These are phyloP conservation scores for Unio delphinus DNA, from an alignment of 2,888 invertebrate genomes.

Conservation along the genomic window DNA sequence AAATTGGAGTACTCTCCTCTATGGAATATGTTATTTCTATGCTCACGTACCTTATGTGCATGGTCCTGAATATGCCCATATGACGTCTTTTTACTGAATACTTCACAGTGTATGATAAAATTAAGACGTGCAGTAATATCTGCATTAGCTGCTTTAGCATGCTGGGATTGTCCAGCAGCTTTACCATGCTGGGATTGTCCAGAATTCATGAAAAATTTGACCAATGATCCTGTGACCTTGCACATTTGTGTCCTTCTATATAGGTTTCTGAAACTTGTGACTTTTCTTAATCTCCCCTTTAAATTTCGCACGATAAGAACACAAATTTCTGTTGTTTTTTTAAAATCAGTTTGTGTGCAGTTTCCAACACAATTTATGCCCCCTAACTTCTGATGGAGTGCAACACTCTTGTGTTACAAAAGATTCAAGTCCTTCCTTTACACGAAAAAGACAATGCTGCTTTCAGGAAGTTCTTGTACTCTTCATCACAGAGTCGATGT, in stretches of 20 bases:
- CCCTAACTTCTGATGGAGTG: background rate
- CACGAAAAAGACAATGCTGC: background rate
- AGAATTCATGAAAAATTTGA: background rate
- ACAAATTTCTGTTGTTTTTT: background rate
- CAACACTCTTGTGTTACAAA: background rate
- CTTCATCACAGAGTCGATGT: too few relatives aligned
- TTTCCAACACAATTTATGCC: too few relatives aligned
- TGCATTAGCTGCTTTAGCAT: background rate
- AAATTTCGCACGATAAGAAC: background rate
- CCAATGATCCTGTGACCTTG: background rate
- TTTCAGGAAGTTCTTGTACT: background rate
- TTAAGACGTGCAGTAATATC: background rate
- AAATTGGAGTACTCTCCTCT: too few relatives aligned
- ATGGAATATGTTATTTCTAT: too few relatives aligned
- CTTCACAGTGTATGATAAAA: background rate
- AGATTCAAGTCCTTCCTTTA: background rate
- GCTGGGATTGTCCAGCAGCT: too few relatives aligned
- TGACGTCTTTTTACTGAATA: background rate
- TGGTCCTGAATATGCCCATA: too few relatives aligned
- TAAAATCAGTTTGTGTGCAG: background rate
- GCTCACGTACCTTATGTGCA: too few relatives aligned
- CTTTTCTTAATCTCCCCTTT: background rate
- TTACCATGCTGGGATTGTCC: too few relatives aligned
- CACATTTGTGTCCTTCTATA: background rate
- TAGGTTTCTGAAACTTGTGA: background rate